Evolutionary conservation across 2,797 vertebrate species (phyloP), one percentile per base, ranked within the genome.

Genomic region (Sorex maritimensis): DNA sequence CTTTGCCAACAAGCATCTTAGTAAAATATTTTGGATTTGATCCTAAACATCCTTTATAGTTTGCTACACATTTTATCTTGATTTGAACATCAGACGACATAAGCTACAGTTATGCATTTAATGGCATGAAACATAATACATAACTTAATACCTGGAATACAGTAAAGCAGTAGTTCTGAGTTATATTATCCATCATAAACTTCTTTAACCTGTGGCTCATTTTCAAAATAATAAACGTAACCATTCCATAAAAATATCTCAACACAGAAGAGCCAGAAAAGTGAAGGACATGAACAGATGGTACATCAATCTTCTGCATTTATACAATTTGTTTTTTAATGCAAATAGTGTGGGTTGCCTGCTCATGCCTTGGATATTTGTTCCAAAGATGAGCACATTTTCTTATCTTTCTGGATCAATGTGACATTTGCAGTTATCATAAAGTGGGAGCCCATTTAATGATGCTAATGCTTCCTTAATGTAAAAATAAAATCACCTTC

Each of bases 261-360:
- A 98, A 98, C 98, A 98, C 97, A 98, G 98, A 98, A 98, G 98
- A 98, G 98, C 98, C 98, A 98, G 98, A 97, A 98, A 98, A 98
- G 97, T 98, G 98, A 98, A 98, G 98, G 98, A 98, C 98, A 98
- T 97, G 98, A 98, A 98, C 98, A 98, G 98, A 98, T 98, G 98
- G 98, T 97, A 97, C 98, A 98, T 98, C 98, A 98, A 98, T 98
- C 98, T 98, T 98, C 98, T 98, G 97, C 98, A 98, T 98, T 98
- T 98, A 98, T 98, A 98, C 98, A 98, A 98, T 98, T 98, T 98
- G 98, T 98, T 98, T 98, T 98, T 98, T 98, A 98, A 98, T 98
- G 98, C 98, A 98, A 98, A 98, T 98, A 98, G 98, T 98, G 98
- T 98, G 98, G 98, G 98, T 98, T 98, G 98, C 98, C 97, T 98